phyloP scores from a whole-genome alignment of 2,888 invertebrate genomes.

The Anticlea derivata region DNA sequence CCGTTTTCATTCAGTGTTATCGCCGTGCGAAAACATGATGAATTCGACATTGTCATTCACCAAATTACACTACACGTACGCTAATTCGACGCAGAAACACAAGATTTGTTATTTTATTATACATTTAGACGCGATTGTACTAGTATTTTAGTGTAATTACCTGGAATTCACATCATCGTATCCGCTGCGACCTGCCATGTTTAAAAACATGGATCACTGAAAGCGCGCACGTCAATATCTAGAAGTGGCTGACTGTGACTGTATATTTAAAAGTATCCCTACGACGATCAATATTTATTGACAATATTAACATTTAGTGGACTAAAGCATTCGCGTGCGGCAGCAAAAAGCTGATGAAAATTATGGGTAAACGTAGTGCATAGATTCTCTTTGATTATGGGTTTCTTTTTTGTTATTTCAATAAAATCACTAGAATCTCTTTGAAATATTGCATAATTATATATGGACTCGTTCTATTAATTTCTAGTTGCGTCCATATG shows the following conservation, averaged over 20 bases:
- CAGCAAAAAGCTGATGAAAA: too few species aligned
- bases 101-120: slow-evolving; percentile 33
- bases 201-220: slow-evolving; percentile 85
- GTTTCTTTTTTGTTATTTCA: too few species aligned
- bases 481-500: too few species aligned
- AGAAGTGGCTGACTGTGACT: slow-evolving; percentile 35
- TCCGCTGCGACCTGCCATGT: slow-evolving; percentile 95
- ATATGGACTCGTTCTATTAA: too few species aligned
- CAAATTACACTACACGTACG: slow-evolving; percentile 22
- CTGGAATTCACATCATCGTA: slow-evolving; percentile 92
- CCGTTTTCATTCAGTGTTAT: slow-evolving; percentile 73
- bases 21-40: slow-evolving; percentile 63
- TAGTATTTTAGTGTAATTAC: slow-evolving; percentile 77
- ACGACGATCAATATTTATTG: too few species aligned
- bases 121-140: slow-evolving; percentile 37
- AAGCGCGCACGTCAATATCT: slow-evolving; percentile 71
- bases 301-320: too few species aligned
- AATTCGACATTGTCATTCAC: slow-evolving; percentile 22
- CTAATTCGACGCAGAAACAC: slow-evolving; percentile 33
- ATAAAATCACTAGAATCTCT: too few species aligned
- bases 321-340: too few species aligned
- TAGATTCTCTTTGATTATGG: too few species aligned
- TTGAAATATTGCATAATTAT: too few species aligned
- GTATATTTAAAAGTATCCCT: too few species aligned
- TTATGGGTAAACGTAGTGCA: too few species aligned